Evolutionary conservation across 2,888 invertebrate genomes (phyloP), one percentile per base, ranked within the genome.

Genomic region (Aromia moschata): DNA sequence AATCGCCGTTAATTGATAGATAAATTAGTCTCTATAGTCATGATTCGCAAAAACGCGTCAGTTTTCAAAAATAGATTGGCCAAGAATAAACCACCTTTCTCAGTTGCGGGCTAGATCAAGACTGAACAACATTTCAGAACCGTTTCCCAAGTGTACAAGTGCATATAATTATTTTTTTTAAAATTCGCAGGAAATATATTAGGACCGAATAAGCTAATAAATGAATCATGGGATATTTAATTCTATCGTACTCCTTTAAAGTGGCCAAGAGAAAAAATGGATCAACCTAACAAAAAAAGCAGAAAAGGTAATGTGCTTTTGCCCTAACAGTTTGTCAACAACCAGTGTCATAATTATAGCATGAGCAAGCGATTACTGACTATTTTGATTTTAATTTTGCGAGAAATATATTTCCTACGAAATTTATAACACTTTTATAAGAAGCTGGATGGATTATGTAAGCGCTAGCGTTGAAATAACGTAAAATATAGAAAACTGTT

Each of bases 61-160:
- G 67, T 73, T 72, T 71, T 72, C 73, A 67, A 70, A 77, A 77
- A 77, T 75, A 77, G 73, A 62, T 64, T 62, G 63, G 62, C 73
- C 73, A 68, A 66, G 73, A 74, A 74, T 74, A 74, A 70, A 49
- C 52, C 54, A 69, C 70, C 68, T 69, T 68, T 68, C 67, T 70
- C 72, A 73, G 75, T 73, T 65, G 71, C 68, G 65, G 65, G 71
- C 72, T 71, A 71, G 73, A 70, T 65, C 58, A 66, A 69, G 64
- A 67, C 69, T 70, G 74, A 74, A 70, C 60, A 76, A 71, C 74
- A 73, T 69, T 68, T 70, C 72, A 72, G 73, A 73, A 68, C 69
- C 68, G 70, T 69, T 72, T 69, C 67, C 69, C 72, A 72, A 72
- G 75, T 73, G 74, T 74, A 70, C 70, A 69, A 44, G 60, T 58